A percentile compares a stretch with the other conserved stretches of the same genome.
phyloP scores from a whole-genome alignment of 2,888 invertebrate genomes.

The Silvanus unidentatus region DNA sequence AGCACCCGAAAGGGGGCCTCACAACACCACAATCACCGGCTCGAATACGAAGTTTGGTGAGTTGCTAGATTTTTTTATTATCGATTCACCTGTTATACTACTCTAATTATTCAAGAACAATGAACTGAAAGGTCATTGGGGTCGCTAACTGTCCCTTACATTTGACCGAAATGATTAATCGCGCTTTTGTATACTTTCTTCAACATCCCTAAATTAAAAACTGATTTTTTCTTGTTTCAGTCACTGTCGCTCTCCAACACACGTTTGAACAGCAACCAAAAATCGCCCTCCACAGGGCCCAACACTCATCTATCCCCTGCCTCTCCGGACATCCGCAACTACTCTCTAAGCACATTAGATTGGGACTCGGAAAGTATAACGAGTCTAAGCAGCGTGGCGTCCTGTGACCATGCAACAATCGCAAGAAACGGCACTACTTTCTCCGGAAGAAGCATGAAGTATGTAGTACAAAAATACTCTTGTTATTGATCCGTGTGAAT shows the following conservation, averaged over 20 bases:
- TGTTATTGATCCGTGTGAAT: too few species aligned
- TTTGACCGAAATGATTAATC: too few species aligned
- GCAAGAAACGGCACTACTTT: conserved; percentile 60
- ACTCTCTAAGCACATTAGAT: conserved; percentile 51
- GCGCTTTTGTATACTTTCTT: too few species aligned
- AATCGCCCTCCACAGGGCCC: conserved; percentile 29
- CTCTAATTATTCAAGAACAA: too few species aligned
- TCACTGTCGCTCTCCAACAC: conserved; percentile 41
- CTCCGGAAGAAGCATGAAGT: conserved; percentile 49
- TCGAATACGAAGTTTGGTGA: conserved; percentile 51
- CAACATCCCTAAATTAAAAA: not conserved
- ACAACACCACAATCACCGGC: conserved; percentile 41
- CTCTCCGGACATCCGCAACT: conserved; percentile 48
- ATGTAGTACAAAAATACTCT: conserved; percentile 20
- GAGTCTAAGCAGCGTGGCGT: conserved; percentile 74
- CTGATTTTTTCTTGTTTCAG: conserved; percentile 33
- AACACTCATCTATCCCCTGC: conserved; percentile 18
- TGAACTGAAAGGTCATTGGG: too few species aligned
- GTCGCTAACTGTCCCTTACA: too few species aligned
- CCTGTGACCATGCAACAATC: conserved; percentile 77
- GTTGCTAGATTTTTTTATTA: conserved; percentile 28
- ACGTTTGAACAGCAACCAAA: conserved; percentile 22
- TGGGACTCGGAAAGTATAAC: conserved; percentile 67
- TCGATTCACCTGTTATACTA: not conserved
- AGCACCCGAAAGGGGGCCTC: conserved; percentile 2